Conservation (phyloP, 2,888 invertebrate species). For the Melinaea marsaeus region DNA sequence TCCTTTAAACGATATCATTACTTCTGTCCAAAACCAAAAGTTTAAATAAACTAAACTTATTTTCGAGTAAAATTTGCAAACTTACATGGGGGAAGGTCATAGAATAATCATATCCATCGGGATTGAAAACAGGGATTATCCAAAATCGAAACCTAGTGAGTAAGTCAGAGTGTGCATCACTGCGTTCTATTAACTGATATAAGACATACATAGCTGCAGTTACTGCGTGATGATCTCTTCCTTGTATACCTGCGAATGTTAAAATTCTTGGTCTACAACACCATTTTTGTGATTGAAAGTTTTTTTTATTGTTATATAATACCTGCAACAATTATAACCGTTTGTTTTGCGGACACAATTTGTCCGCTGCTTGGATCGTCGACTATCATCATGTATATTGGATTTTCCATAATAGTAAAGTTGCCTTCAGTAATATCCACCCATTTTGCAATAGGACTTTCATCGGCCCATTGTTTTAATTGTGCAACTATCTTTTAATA, state of each 20-base stretch:
- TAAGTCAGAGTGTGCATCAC: constrained; percentile 55
- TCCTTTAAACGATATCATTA: too few species aligned
- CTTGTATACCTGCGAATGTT: constrained; percentile 58
- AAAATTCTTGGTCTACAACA: not conserved
- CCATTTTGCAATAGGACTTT: constrained; percentile 63
- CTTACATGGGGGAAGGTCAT: constrained; percentile 68
- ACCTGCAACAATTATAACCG: constrained; percentile 69
- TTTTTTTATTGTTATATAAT: too few species aligned
- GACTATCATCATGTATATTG: constrained; percentile 67
- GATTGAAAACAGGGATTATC: constrained; percentile 70
- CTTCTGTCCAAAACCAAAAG: too few species aligned
- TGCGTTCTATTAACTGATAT: constrained; percentile 63
- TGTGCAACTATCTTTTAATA: constrained; percentile 54
- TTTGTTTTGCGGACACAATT: constrained; percentile 61
- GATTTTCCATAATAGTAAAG: constrained; percentile 67
- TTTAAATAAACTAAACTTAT: not conserved
- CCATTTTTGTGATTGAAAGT: not conserved
- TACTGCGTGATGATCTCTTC: constrained; percentile 68
- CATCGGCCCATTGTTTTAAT: constrained; percentile 61
- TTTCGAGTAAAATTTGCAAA: constrained; percentile 11
- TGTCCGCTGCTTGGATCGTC: constrained; percentile 71
- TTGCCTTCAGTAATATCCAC: constrained; percentile 64
- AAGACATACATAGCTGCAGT: constrained; percentile 65
- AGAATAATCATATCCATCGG: constrained; percentile 71
- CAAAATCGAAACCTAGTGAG: constrained; percentile 64